Base-by-base conservation (phyloP, 2,888 invertebrate genomes). In the Pteria penguin region DNA sequence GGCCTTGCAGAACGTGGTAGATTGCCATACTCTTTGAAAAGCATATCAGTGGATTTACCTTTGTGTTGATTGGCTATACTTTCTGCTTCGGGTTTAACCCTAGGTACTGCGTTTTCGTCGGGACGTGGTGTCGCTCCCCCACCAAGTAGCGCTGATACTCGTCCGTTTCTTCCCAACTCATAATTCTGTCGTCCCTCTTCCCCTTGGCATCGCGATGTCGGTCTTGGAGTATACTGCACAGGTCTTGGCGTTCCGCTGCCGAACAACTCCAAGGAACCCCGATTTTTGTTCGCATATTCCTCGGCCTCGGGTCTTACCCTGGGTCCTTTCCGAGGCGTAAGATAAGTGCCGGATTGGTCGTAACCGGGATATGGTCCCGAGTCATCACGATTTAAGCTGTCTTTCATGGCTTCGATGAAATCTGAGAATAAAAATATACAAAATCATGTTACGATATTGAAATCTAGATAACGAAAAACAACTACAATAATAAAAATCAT, bases 241-340 rank as follows among this genome's bases (percentile, higher is more conserved):
- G 76, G 80, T 29, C 66, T 79, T n/a, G 84, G 84, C 14, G 75
- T 72, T 4, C 78, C 76, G 14, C 78, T 36, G 5, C 77, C 74
- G 65, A 89, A 89, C 24, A 89, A 65, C 27, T 87, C 80, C 11
- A 88, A 76, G 24, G 84, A 82, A 24, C 90, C 90, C 66, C 81
- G 81, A 29, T 84, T 83, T 77, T 80, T 85, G 18, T 76, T 77
- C 4, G 89, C 89, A 82, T 77, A 83, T 66, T 87, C 86, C 54
- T 87, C 87, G n/a, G 88, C 90, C 71, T 90, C 90, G 33, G 89
- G 89, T 73, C 82, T 82, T 0, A 90, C 87, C 27, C 88, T 79
- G 1, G 88, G 82, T 5, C 78, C 84, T 24, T 82, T 80, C 18
- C 85, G 71, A 1, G 87, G 87, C 5, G 85, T 84, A 22, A 60